These are phyloP conservation scores for Drosophila saltans DNA, from an alignment of 1,140 invertebrate species.

Conservation along the genomic window DNA sequence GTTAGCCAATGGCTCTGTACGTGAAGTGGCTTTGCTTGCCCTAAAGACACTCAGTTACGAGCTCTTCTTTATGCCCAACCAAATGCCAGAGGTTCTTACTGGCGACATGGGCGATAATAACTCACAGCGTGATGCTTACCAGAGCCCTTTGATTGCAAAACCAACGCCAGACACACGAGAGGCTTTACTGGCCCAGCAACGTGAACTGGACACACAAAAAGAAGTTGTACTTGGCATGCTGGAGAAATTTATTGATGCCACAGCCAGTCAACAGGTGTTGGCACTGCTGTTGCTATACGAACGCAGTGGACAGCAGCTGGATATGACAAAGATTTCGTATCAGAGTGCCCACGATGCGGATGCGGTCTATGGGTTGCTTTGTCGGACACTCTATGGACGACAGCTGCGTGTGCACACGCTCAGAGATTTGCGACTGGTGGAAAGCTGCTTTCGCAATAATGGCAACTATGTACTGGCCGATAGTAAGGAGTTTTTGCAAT, in stretches of 20 bases:
- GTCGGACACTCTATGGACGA: conserved; percentile 43
- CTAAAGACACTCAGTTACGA: conserved; percentile 78
- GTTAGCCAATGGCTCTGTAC: conserved; percentile 86
- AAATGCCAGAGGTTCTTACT: conserved; percentile 42
- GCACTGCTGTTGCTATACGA: conserved; percentile 71
- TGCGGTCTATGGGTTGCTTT: conserved; percentile 59
- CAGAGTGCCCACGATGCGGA: conserved; percentile 65
- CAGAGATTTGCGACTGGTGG: conserved; percentile 62
- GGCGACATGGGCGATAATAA: conserved; percentile 18
- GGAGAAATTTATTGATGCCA: conserved; percentile 78
- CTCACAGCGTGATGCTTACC: conserved; percentile 22
- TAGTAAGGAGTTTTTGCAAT: conserved; percentile 74
- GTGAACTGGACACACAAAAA: conserved; percentile 79
- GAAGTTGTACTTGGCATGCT: conserved; percentile 82
- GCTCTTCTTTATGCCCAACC: conserved; percentile 73
- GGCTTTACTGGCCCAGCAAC: conserved; percentile 57
- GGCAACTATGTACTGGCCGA: conserved; percentile 77
- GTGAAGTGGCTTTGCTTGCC: conserved; percentile 69
- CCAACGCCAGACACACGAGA: conserved; percentile 62
- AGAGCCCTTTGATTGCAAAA: conserved; percentile 51
- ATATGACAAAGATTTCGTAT: conserved; percentile 36
- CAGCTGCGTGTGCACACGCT: conserved; percentile 54
- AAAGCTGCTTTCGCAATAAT: conserved; percentile 74
- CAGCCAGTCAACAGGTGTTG: conserved; percentile 71
- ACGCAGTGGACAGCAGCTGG: conserved; percentile 66